Base-by-base conservation (phyloP, 2,797 vertebrate species). In the Ctenopoma multispine region DNA sequence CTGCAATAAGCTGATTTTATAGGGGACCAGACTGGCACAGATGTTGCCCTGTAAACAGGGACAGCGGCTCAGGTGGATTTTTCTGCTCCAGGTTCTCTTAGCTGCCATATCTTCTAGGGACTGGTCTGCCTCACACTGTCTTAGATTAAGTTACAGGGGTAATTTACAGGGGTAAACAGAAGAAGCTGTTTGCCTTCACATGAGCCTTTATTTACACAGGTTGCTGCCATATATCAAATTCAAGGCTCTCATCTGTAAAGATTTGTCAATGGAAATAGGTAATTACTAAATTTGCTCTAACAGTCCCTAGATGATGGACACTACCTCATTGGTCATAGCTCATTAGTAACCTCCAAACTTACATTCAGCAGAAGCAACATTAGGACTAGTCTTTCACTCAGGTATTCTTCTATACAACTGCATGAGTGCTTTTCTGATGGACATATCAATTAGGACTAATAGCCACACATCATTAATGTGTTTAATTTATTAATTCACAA, bases 121-220 rank as follows among this genome's bases (percentile, higher is more conserved):
- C 61, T 20, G 1, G 27, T 50, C 68, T 54, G 65, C 77, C 71
- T 83, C 66, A 62, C 72, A 76, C 72, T 65, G 54, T 77, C 75
- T 59, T 57, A 80, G 84, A 90, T 92, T 79, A 51, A 80, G 57
- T 94, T 93, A 88, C 92, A 87, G 61, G 51, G 73, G 70, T 77
- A 70, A 53, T n/a, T 79, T 78, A 67, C n/a, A n/a, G n/a, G n/a
- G n/a, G n/a, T n/a, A n/a, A n/a, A n/a, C n/a, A n/a, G 75, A 79
- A 80, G 67, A 84, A 87, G 81, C 82, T 86, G 85, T 88, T 87
- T 82, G 80, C 79, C 72, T 89, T 87, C 77, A 90, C 78, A 81
- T 27, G 77, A 91, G 84, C 77, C 74, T 90, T 65, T 92, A 87
- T 93, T 93, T 92, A 91, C 92, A 81, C 89, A 91, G 89, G 74